Evolutionary conservation across 2,113 vertebrate species (phyloP).

Genomic region (Brachirus orientalis): DNA sequence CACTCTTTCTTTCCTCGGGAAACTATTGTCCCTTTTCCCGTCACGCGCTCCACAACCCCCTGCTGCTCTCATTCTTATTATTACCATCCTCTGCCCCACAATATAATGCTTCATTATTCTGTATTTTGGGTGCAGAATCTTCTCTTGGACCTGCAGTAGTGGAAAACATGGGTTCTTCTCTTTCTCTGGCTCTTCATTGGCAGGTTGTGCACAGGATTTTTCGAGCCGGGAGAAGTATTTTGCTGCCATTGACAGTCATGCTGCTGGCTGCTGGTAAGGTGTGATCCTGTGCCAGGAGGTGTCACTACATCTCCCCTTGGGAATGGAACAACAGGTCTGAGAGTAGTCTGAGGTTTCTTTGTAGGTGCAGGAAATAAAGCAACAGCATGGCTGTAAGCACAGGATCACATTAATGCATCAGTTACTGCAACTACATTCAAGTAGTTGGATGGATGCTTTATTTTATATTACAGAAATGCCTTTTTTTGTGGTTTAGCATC

Average conservation of each 20-base stretch:
- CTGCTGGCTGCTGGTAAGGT: slow-evolving; percentile 33
- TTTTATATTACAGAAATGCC: background rate
- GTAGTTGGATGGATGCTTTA: background rate
- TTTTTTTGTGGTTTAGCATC: background rate
- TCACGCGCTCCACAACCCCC: slow-evolving; percentile 17
- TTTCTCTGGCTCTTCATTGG: slow-evolving; percentile 57
- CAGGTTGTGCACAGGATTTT: slow-evolving; percentile 53
- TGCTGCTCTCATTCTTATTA: slow-evolving; percentile 48
- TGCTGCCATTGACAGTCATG: slow-evolving; percentile 27
- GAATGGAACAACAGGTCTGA: slow-evolving; percentile 37
- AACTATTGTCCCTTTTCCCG: slow-evolving; percentile 65
- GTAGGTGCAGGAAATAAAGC: background rate
- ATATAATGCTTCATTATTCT: slow-evolving; percentile 71
- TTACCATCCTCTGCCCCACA: slow-evolving; percentile 55
- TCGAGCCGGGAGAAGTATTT: slow-evolving; percentile 43
- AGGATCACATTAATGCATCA: background rate
- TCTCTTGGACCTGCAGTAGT: slow-evolving; percentile 30
- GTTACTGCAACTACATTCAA: background rate
- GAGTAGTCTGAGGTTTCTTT: slow-evolving; percentile 6
- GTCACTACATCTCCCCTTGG: slow-evolving; percentile 4
- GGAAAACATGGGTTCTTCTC: slow-evolving; percentile 51
- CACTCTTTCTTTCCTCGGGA: slow-evolving; percentile 56
- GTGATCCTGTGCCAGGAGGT: slow-evolving; percentile 41
- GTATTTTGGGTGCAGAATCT: slow-evolving; percentile 60
- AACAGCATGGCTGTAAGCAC: background rate